phyloP scores from a whole-genome alignment of 1,140 invertebrate species.

The Harpegnathos saltator region DNA sequence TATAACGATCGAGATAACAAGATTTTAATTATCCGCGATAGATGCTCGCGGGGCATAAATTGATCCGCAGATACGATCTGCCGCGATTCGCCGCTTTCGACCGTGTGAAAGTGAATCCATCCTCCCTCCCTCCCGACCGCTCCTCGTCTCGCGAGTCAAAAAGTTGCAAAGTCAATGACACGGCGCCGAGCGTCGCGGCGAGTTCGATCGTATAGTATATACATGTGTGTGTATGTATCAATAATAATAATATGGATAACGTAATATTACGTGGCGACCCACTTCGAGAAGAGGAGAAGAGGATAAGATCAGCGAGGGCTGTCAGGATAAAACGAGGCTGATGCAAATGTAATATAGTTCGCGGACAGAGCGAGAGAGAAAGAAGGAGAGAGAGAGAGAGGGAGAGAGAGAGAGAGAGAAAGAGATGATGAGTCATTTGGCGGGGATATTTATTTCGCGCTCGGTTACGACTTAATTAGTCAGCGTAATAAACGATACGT shows the following conservation, averaged over 20 bases:
- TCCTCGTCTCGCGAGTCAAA: slow-evolving; percentile 54
- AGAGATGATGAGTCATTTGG: slow-evolving; percentile 34
- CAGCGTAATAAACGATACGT: not conserved
- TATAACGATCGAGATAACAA: slow-evolving; percentile 40
- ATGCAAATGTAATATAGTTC: not conserved
- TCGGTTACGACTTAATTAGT: slow-evolving; percentile 31
- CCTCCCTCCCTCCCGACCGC: slow-evolving; percentile 2
- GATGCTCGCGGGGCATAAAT: slow-evolving; percentile 56
- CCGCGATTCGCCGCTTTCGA: slow-evolving; percentile 61
- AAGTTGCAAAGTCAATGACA: slow-evolving; percentile 44
- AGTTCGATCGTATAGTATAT: not conserved
- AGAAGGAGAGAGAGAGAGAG: no score
- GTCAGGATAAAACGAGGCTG: slow-evolving; percentile 10
- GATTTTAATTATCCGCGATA: slow-evolving; percentile 55
- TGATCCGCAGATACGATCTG: slow-evolving; percentile 59
- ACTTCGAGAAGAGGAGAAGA: slow-evolving; percentile 33
- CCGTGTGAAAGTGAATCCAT: slow-evolving; percentile 68
- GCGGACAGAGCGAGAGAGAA: no score
- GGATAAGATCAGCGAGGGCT: not conserved
- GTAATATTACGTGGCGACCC: slow-evolving; percentile 8
- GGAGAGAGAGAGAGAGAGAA: no score
- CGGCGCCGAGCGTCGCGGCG: not conserved
- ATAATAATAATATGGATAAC: not conserved
- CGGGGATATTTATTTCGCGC: slow-evolving; percentile 8
- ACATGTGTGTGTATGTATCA: not conserved